A percentile compares a stretch with the other conserved stretches of the same genome.
Evolutionary conservation across 2,113 vertebrate genomes (phyloP).

Genomic region (Chitala chitala): DNA sequence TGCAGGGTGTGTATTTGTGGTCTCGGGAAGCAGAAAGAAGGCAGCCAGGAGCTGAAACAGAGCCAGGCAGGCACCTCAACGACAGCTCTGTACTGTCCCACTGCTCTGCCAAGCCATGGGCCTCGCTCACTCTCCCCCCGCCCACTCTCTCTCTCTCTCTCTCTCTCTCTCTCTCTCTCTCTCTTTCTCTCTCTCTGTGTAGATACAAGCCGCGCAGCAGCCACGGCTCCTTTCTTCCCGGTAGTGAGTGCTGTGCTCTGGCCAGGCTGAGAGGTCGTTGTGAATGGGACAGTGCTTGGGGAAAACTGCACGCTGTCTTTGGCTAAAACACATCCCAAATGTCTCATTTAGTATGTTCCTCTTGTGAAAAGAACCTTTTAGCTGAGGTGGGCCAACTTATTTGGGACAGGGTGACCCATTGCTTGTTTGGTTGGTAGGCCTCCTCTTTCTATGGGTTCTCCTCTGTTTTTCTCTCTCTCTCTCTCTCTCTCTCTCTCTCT

Average conservation of each 20-base stretch:
- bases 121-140: not conserved
- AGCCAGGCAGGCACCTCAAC: not conserved
- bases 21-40: conserved; percentile 31
- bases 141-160: not conserved
- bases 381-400: not conserved
- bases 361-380: not conserved
- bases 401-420: not conserved
- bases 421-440: not conserved
- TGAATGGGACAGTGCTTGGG: not conserved
- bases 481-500: no score
- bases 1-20: conserved; percentile 57
- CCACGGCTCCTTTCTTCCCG: not conserved
- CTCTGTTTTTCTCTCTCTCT: conserved; percentile 7
- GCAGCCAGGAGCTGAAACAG: not conserved
- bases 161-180: not conserved
- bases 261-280: not conserved
- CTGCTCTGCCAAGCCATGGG: not conserved
- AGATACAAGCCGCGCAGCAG: not conserved
- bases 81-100: not conserved
- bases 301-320: not conserved
- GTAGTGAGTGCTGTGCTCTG: not conserved
- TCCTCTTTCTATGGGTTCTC: not conserved
- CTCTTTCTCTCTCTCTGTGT: not conserved
- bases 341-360: not conserved
- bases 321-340: not conserved